These are phyloP conservation scores for Ophion slaviceki DNA, from an alignment of 2,888 invertebrate species.

Conservation along the genomic window DNA sequence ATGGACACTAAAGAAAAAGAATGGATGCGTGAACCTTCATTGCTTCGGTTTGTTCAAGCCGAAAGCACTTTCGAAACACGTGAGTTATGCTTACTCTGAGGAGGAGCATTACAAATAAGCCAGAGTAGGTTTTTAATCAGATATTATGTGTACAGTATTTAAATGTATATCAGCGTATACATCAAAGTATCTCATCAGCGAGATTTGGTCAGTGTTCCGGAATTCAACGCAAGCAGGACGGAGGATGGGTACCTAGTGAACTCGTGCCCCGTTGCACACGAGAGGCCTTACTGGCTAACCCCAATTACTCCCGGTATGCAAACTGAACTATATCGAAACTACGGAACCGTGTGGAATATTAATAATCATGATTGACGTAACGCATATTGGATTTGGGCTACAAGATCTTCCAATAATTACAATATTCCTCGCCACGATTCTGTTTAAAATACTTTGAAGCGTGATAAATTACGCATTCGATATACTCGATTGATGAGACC, in stretches of 20 bases:
- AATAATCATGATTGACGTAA: constrained; percentile 50
- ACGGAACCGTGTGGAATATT: constrained; percentile 42
- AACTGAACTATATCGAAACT: constrained; percentile 54
- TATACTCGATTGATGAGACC: not conserved
- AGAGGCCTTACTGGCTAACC: constrained; percentile 33
- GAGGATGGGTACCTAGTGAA: constrained; percentile 25
- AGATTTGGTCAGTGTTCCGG: constrained; percentile 62
- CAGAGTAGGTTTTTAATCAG: constrained; percentile 4
- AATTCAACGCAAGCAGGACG: constrained; percentile 44
- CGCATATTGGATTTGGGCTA: constrained; percentile 30
- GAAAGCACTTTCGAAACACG: constrained; percentile 27
- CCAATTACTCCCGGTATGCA: constrained; percentile 60
- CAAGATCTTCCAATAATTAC: constrained; percentile 14
- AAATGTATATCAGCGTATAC: constrained; percentile 37
- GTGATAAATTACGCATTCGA: not conserved
- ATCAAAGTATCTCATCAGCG: constrained; percentile 63
- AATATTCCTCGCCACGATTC: not conserved
- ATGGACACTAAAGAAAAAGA: not conserved
- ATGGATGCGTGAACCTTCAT: constrained; percentile 35
- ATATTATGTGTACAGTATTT: constrained; percentile 15
- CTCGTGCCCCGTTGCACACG: constrained; percentile 10
- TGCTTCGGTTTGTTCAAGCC: constrained; percentile 44
- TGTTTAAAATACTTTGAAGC: not conserved
- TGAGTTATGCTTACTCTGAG: constrained; percentile 19
- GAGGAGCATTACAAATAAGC: not conserved